These are phyloP conservation scores for Mustelus asterias DNA, from an alignment of 2,113 vertebrate species.

Conservation along the genomic window DNA sequence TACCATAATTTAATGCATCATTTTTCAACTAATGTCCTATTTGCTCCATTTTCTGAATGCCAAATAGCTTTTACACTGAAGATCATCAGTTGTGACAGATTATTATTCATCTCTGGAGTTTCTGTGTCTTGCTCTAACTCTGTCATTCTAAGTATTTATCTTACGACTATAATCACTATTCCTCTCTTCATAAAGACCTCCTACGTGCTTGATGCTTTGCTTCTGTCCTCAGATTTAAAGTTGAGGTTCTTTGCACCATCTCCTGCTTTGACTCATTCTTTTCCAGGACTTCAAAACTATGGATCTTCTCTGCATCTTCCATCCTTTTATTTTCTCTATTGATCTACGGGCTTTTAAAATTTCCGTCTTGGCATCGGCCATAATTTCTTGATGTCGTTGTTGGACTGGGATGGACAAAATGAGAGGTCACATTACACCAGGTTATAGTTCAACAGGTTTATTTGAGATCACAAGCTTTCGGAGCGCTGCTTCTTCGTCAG, in stretches of 20 bases:
- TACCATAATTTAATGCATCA: background rate
- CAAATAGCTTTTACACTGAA: background rate
- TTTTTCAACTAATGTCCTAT: background rate
- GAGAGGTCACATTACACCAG: too few species aligned
- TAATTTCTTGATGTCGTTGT: too few species aligned
- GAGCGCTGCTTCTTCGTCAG: too few species aligned
- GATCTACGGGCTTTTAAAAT: background rate
- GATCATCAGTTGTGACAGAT: background rate
- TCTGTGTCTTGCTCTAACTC: background rate
- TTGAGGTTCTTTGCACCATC: background rate
- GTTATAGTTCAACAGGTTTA: too few species aligned
- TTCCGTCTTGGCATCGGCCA: background rate
- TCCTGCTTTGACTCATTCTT: background rate
- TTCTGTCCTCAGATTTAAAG: background rate
- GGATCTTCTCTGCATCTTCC: background rate
- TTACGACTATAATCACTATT: background rate
- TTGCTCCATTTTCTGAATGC: background rate
- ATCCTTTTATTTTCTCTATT: background rate
- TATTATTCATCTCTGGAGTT: background rate
- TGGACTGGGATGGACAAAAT: too few species aligned
- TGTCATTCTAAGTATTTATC: background rate
- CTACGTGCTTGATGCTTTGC: background rate
- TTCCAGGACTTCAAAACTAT: background rate
- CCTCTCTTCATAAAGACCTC: background rate
- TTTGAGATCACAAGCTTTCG: too few species aligned